Evolutionary conservation across 2,113 vertebrate species (phyloP).

Genomic region (Brachypodius melanocephalos): DNA sequence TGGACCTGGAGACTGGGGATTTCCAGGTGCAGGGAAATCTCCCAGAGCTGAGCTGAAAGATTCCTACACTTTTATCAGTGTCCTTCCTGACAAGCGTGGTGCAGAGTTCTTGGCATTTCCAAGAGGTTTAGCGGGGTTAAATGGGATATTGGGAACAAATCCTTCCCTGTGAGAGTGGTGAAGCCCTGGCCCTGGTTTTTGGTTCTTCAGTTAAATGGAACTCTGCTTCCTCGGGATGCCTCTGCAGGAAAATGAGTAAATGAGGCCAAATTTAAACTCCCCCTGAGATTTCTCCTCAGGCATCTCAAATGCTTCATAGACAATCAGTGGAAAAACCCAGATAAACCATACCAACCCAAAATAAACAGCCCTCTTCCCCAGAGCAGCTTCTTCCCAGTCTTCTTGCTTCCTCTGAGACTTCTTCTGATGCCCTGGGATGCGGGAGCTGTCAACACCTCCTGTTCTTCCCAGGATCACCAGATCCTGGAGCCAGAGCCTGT

Average conservation of each 20-base stretch:
- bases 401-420: not conserved
- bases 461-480: not conserved
- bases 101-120: not conserved
- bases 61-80: not conserved
- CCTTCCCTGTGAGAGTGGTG: not conserved
- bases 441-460: not conserved
- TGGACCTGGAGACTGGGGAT: not conserved
- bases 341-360: not conserved
- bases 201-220: not conserved
- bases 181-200: not conserved
- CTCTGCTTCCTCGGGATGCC: not conserved
- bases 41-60: not conserved
- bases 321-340: not conserved
- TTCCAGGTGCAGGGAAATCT: not conserved
- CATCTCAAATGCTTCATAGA: not conserved
- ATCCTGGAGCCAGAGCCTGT: not conserved
- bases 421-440: rapidly evolving
- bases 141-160: not conserved
- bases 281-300: not conserved
- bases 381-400: not conserved
- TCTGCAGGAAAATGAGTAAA: not conserved
- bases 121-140: not conserved
- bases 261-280: not conserved
- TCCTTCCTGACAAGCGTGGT: not conserved
- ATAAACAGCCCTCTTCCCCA: not conserved